Evolutionary conservation across 2,888 invertebrate species (phyloP).

Genomic region (Tanypteryx hageni): DNA sequence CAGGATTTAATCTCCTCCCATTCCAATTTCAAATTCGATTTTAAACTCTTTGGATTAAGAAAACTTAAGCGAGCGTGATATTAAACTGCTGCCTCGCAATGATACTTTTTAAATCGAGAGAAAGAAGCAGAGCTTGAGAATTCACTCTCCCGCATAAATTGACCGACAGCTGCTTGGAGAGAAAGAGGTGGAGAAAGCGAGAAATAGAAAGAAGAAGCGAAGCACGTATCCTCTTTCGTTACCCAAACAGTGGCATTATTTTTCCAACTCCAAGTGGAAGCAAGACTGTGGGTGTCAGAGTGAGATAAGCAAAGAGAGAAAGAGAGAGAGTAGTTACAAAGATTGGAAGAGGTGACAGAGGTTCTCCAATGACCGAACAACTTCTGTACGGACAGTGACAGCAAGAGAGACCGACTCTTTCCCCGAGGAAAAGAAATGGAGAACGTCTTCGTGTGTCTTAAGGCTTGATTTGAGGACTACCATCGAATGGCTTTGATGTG

Average conservation of each 20-base stretch:
- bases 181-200: neutral
- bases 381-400: neutral
- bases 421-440: neutral
- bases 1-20: no score
- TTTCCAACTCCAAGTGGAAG: neutral
- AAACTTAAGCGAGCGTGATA: no score
- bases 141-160: neutral
- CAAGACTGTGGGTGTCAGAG: neutral
- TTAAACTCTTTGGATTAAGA: neutral
- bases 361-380: constrained; percentile 1
- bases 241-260: constrained; percentile 11
- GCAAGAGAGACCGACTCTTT: neutral
- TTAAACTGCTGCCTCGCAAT: neutral
- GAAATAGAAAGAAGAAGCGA: neutral
- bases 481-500: no score
- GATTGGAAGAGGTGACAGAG: neutral
- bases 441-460: neutral
- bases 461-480: no score
- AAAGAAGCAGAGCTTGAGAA: neutral
- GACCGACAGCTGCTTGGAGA: neutral
- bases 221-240: neutral
- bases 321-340: neutral
- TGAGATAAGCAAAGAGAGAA: neutral
- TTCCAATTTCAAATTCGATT: no score
- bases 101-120: neutral